Percentiles rank a stretch among this genome's conserved stretches.
Evolutionary conservation across 2,888 invertebrate genomes (phyloP).

Genomic region (Apocheima hispidaria): DNA sequence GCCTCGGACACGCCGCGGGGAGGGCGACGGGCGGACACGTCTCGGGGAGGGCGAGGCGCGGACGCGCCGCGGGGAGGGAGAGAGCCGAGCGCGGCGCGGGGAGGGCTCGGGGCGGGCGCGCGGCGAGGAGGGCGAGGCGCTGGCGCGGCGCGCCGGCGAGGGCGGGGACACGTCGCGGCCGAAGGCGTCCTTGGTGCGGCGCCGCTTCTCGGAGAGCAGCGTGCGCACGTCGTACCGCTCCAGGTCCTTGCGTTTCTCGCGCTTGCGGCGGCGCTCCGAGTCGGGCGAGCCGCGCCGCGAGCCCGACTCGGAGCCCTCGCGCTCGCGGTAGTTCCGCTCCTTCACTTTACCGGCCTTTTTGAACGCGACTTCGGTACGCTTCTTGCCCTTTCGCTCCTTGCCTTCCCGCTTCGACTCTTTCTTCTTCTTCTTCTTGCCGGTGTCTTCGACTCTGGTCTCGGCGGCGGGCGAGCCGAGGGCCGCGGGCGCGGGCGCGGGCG

Average conservation of each 20-base stretch:
- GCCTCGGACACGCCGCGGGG: conserved; percentile 52
- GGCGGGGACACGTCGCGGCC: conserved; percentile 89
- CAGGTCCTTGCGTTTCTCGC: conserved; percentile 90
- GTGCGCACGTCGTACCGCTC: conserved; percentile 94
- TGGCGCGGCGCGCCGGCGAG: conserved; percentile 48
- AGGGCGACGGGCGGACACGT: conserved; percentile 45
- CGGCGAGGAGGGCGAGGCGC: conserved; percentile 54
- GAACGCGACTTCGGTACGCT: conserved; percentile 86
- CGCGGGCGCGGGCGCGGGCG: conserved; percentile 69
- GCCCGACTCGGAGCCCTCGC: conserved; percentile 56
- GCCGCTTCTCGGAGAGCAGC: conserved; percentile 89
- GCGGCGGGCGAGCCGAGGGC: conserved; percentile 69
- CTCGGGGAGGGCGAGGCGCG: conserved; percentile 49
- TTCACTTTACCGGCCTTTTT: conserved; percentile 91
- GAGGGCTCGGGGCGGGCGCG: conserved; percentile 49
- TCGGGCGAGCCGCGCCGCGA: conserved; percentile 50
- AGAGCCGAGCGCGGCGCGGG: conserved; percentile 50
- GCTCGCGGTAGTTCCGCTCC: conserved; percentile 90
- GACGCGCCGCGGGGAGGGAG: conserved; percentile 29
- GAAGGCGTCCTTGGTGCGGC: conserved; percentile 90
- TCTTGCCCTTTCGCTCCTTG: conserved; percentile 71
- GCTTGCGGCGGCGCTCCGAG: conserved; percentile 63
- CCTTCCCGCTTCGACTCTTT: conserved; percentile 81
- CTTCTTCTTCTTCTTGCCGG: conserved; percentile 81
- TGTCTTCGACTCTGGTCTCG: conserved; percentile 54